phyloP scores from a whole-genome alignment of 2,888 invertebrate genomes.

The Kuschelorhynchus macadamiae region DNA sequence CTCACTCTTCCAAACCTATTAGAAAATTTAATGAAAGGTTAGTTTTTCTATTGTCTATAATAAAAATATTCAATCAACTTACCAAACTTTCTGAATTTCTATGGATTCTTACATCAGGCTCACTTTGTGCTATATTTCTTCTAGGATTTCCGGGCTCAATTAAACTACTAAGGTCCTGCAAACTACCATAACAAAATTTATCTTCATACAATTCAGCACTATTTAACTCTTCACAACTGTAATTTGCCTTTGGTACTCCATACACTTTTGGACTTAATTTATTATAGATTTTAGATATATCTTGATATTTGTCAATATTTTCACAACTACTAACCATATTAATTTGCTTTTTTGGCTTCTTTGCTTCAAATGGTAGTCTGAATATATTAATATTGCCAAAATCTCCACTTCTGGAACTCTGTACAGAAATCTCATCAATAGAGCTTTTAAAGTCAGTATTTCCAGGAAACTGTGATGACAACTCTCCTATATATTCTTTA shows the following conservation, averaged over 20 bases:
- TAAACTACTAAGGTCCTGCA: slow-evolving; percentile 74
- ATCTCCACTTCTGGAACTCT: slow-evolving; percentile 74
- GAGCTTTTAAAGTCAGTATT: slow-evolving; percentile 62
- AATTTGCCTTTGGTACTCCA: slow-evolving; percentile 68
- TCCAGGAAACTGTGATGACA: slow-evolving; percentile 56
- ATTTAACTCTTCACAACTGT: slow-evolving; percentile 65
- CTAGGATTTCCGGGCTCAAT: slow-evolving; percentile 52
- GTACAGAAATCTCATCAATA: slow-evolving; percentile 73
- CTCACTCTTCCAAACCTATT: slow-evolving; percentile 1
- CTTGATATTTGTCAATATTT: slow-evolving; percentile 57
- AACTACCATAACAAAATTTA: slow-evolving; percentile 73
- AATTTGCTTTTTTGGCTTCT: slow-evolving; percentile 57
- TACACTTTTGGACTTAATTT: slow-evolving; percentile 77
- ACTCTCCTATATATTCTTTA: slow-evolving; percentile 53
- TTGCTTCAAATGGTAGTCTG: slow-evolving; percentile 63
- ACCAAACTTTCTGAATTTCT: slow-evolving; percentile 52
- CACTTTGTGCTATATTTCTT: slow-evolving; percentile 72
- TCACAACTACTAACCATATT: slow-evolving; percentile 64
- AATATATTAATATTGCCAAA: slow-evolving; percentile 62
- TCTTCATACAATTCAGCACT: slow-evolving; percentile 62
- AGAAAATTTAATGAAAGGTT: slow-evolving; percentile 1
- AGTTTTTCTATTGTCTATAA: neutral
- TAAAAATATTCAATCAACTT: slow-evolving; percentile 39
- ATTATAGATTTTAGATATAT: slow-evolving; percentile 58
- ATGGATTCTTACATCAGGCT: slow-evolving; percentile 75